phyloP scores from a whole-genome alignment of 2,888 invertebrate genomes.

The Eristalis tenax region DNA sequence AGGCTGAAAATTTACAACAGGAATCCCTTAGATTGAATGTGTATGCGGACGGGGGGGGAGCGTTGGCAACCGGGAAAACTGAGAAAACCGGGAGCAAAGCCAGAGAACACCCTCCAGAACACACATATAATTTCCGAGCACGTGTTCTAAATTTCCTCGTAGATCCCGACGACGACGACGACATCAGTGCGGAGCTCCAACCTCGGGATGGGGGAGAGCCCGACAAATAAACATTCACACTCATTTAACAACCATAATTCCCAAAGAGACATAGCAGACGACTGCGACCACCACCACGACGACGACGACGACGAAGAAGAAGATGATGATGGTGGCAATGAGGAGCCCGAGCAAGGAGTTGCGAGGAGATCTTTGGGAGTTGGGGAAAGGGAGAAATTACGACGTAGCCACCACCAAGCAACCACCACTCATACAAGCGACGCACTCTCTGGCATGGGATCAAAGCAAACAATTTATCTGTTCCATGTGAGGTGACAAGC shows the following conservation, averaged over 20 bases:
- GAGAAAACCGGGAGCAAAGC: not conserved
- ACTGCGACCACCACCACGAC: conserved; percentile 2
- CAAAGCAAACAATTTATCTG: conserved; percentile 68
- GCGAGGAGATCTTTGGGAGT: too few species aligned
- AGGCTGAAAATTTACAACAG: conserved; percentile 67
- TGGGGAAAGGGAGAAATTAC: not conserved
- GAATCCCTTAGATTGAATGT: conserved; percentile 40
- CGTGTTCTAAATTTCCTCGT: conserved; percentile 69
- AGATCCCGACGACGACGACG: conserved; percentile 49
- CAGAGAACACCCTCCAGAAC: not conserved
- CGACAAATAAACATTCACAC: conserved; percentile 58
- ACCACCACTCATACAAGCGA: not conserved
- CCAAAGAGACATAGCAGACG: conserved; percentile 26
- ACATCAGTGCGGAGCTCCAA: conserved; percentile 3
- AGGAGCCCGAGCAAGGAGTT: not conserved
- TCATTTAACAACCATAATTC: conserved; percentile 67
- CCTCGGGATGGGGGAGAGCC: conserved; percentile 7
- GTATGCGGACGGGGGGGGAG: not conserved
- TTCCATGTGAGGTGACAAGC: conserved; percentile 25
- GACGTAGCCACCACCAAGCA: not conserved
- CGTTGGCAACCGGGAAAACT: not conserved
- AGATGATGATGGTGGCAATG: not conserved
- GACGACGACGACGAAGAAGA: conserved; percentile 14
- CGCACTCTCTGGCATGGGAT: conserved; percentile 41
- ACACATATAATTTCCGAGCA: conserved; percentile 67